Evolutionary conservation across 2,113 vertebrate species (phyloP), one percentile per base, ranked within the genome.

Genomic region (Hippocampus zosterae): DNA sequence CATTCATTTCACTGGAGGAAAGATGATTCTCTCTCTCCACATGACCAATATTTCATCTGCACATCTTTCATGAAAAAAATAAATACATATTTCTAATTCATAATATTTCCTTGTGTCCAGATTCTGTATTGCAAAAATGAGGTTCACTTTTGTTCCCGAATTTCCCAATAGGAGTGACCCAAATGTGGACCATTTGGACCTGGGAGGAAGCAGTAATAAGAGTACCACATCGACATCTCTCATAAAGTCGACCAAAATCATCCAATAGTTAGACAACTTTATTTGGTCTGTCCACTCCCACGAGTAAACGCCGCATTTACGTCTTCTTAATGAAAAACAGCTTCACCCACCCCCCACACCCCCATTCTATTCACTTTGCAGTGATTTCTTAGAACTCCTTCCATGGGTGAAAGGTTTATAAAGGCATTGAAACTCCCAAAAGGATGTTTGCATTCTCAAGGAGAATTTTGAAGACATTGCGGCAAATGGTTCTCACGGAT

Each of bases 321-420:
- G 68, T 48, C 62, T 71, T 73, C 33, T 67, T 75, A 76, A 79
- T 81, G 53, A 68, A 73, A 70, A 76, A 76, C 59, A 57, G 50
- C 13, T 44, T 37, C 7, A 21, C 10, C 33, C 5, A 5, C 33
- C 33, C 5, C 5, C 3, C 3, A n/a, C n/a, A n/a, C 29, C 29
- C 29, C 5, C 7, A 10, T 23, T 55, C 23, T 23, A 59, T 59
- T 59, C 56, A 29, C 19, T 52, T 52, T 52, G 50, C 7, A 16
- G 23, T 29, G 23, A 60, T 33, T 60, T 27, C 57, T 33, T 21
- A 18, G 2, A 13, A 11, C 23, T 57, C 4, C 23, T 25, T 57
- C 3, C 3, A 37, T 13, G 3, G 23, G 12, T 57, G 23, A 29
- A 15, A 16, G 56, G 27, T 27, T 59, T 13, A 2, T 1, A 55